These are phyloP conservation scores for Dicroscelio sp. DNA, from an alignment of 2,888 invertebrate genomes.

Conservation along the genomic window DNA sequence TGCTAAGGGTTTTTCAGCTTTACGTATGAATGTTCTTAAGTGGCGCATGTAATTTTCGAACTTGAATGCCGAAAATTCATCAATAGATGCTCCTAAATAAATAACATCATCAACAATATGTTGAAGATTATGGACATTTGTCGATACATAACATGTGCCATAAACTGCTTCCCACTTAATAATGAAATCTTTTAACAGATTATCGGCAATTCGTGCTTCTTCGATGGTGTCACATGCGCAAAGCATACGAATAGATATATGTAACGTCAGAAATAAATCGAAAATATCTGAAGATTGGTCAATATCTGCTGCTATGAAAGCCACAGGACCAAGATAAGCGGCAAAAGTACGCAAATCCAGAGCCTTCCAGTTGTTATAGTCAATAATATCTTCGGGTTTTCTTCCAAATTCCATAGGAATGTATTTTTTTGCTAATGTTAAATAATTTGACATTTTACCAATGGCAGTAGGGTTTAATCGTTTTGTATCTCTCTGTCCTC, in stretches of 20 bases:
- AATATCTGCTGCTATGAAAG: background rate
- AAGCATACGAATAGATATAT: background rate
- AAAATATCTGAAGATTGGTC: background rate
- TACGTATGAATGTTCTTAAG: background rate
- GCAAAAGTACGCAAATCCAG: background rate
- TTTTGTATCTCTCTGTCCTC: background rate
- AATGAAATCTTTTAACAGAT: background rate
- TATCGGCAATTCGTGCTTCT: background rate
- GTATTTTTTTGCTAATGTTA: background rate
- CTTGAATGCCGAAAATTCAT: background rate
- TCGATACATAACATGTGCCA: slow-evolving; percentile 5
- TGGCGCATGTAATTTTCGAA: slow-evolving; percentile 24
- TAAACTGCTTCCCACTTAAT: background rate
- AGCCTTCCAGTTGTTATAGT: background rate
- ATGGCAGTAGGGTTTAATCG: background rate
- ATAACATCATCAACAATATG: slow-evolving; percentile 10
- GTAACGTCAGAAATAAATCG: background rate
- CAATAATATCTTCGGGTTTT: background rate
- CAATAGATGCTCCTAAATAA: slow-evolving; percentile 9
- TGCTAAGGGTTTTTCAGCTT: background rate
- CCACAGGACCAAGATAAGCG: background rate
- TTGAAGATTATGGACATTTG: slow-evolving; percentile 26
- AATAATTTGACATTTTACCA: background rate
- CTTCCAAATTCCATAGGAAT: background rate
- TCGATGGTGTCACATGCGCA: background rate